Evolutionary conservation across 2,888 invertebrate genomes (phyloP).

Genomic region (Temnothorax rugatulus): DNA sequence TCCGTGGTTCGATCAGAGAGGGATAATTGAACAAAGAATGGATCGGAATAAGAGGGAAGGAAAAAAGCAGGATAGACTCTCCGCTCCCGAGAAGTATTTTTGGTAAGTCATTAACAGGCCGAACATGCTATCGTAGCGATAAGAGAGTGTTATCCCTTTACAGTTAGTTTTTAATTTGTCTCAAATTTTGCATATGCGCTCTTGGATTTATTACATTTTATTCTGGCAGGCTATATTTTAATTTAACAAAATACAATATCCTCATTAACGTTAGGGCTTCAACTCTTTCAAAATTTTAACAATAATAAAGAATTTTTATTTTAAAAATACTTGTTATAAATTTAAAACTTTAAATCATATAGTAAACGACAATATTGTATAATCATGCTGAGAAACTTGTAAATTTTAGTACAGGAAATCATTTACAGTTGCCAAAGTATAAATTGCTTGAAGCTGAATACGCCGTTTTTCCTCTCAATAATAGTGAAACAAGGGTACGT

Average conservation of each 20-base stretch:
- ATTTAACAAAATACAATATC: background rate
- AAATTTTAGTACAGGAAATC: background rate
- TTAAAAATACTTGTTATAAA: background rate
- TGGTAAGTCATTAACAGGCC: slow-evolving; percentile 18
- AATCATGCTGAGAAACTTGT: background rate
- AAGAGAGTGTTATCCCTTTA: background rate
- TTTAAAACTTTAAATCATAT: background rate
- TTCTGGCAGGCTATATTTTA: background rate
- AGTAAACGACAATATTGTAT: background rate
- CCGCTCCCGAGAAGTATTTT: slow-evolving; percentile 28
- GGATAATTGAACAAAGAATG: background rate
- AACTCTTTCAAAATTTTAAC: background rate
- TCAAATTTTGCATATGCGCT: background rate
- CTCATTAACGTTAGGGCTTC: background rate
- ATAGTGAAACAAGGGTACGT: background rate
- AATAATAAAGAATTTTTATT: background rate
- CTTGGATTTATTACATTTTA: background rate
- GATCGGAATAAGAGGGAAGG: background rate
- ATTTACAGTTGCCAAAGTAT: slow-evolving; percentile 5
- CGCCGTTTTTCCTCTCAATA: slow-evolving; percentile 20
- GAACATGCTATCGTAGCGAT: slow-evolving; percentile 40
- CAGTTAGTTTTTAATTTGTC: background rate
- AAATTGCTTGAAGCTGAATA: slow-evolving; percentile 20
- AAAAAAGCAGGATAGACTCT: slow-evolving; percentile 32
- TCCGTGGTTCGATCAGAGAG: background rate